These are phyloP conservation scores for Pandemis heparana DNA, from an alignment of 2,888 invertebrate genomes.

Conservation along the genomic window DNA sequence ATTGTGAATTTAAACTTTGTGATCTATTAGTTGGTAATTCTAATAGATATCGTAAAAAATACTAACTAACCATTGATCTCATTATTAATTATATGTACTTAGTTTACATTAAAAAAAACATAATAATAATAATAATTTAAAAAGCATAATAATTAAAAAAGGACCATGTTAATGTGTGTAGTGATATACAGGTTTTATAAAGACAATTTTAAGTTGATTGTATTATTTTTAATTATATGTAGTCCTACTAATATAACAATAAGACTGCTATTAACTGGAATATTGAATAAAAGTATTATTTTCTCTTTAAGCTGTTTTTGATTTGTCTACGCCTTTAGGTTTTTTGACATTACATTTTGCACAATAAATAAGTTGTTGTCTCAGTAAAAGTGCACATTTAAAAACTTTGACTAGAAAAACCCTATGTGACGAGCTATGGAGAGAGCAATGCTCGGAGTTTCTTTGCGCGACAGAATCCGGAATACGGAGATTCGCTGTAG, in stretches of 20 bases:
- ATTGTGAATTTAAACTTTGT: background rate
- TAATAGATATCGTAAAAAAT: background rate
- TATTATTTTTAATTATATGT: slow-evolving; percentile 38
- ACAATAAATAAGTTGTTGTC: background rate
- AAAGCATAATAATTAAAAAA: background rate
- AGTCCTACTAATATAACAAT: slow-evolving; percentile 64
- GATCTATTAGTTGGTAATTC: background rate
- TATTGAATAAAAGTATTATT: slow-evolving; percentile 76
- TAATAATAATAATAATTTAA: too few relatives aligned
- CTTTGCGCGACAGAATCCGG: too few relatives aligned
- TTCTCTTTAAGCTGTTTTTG: slow-evolving; percentile 65
- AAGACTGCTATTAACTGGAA: slow-evolving; percentile 69
- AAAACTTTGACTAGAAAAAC: background rate
- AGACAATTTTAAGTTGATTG: slow-evolving; percentile 30
- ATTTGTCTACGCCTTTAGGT: slow-evolving; percentile 60
- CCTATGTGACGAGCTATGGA: background rate
- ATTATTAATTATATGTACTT: slow-evolving; percentile 4
- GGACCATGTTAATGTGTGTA: background rate
- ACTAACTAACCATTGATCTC: slow-evolving; percentile 21
- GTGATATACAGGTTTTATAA: slow-evolving; percentile 25
- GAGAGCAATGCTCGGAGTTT: too few relatives aligned
- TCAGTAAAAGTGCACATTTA: background rate
- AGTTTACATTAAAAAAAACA: background rate
- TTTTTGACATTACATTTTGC: slow-evolving; percentile 35
- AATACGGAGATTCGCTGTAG: too few relatives aligned